Evolutionary conservation across 1,140 invertebrate genomes (phyloP).

Genomic region (Episyrphus balteatus): DNA sequence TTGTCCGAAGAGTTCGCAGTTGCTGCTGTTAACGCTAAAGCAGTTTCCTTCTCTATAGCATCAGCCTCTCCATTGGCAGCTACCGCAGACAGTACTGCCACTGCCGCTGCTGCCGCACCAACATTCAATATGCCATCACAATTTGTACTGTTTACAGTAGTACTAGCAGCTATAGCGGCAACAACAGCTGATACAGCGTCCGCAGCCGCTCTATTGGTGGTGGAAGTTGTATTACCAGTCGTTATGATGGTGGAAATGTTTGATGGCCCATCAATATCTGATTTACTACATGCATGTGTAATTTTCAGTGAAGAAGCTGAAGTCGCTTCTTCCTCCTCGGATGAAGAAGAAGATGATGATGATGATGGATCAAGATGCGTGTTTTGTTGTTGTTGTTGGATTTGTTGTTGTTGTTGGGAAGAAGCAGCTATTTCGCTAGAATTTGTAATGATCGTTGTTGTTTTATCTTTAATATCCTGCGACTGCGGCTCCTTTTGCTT

Average conservation of each 20-base stretch:
- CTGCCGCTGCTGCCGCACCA: constrained; percentile 13
- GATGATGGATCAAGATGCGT: constrained; percentile 17
- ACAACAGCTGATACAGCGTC: constrained; percentile 18
- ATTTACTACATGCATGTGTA: neutral
- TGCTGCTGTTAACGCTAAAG: neutral
- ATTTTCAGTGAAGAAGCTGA: constrained; percentile 12
- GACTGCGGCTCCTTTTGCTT: neutral
- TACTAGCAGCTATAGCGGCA: constrained; percentile 21
- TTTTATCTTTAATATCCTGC: too few relatives aligned
- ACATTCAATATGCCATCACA: constrained; percentile 24
- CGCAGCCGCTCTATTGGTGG: constrained; percentile 16
- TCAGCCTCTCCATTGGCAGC: constrained; percentile 10
- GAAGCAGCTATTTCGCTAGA: constrained; percentile 3
- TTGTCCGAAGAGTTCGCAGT: neutral
- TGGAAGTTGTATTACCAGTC: constrained; percentile 1
- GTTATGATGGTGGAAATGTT: neutral
- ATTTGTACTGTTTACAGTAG: constrained; percentile 17
- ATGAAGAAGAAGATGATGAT: constrained; percentile 12
- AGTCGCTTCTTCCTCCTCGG: constrained; percentile 3
- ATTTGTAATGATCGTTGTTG: too few relatives aligned
- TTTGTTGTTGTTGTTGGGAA: constrained; percentile 16
- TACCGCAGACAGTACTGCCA: constrained; percentile 8
- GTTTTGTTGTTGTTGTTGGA: constrained; percentile 17
- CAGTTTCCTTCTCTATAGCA: constrained; percentile 7
- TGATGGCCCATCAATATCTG: too few relatives aligned